phyloP scores from a whole-genome alignment of 2,888 invertebrate species.

The Lordiphosa fenestrarum region DNA sequence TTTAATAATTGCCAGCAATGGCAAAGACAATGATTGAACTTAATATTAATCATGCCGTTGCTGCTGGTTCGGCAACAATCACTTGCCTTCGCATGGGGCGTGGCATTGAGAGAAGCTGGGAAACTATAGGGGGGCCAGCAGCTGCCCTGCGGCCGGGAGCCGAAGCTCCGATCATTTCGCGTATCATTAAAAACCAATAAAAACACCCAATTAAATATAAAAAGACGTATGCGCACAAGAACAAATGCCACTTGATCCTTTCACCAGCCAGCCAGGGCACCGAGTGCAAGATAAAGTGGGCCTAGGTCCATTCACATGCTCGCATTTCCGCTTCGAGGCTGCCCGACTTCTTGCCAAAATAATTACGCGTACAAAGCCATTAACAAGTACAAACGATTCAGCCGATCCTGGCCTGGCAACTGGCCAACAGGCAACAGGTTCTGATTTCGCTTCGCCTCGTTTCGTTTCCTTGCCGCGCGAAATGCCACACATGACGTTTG shows the following conservation, averaged over 20 bases:
- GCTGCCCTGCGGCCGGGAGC: slow-evolving; percentile 53
- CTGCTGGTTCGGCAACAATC: slow-evolving; percentile 66
- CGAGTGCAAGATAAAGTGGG: slow-evolving; percentile 18
- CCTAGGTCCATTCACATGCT: slow-evolving; percentile 32
- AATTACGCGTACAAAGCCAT: slow-evolving; percentile 73
- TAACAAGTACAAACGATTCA: slow-evolving; percentile 73
- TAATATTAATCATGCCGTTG: slow-evolving; percentile 52
- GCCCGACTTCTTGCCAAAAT: slow-evolving; percentile 68
- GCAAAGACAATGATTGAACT: slow-evolving; percentile 66
- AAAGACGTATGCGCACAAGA: slow-evolving; percentile 45
- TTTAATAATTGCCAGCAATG: slow-evolving; percentile 47
- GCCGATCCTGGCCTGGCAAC: slow-evolving; percentile 42
- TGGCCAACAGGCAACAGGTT: slow-evolving; percentile 42
- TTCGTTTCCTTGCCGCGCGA: slow-evolving; percentile 35
- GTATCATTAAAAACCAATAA: slow-evolving; percentile 74
- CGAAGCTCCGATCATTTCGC: slow-evolving; percentile 68
- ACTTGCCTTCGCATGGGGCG: slow-evolving; percentile 54
- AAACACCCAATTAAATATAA: slow-evolving; percentile 74
- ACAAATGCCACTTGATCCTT: slow-evolving; percentile 74
- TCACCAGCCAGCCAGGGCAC: slow-evolving; percentile 42
- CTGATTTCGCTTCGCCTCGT: slow-evolving; percentile 29
- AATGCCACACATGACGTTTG: slow-evolving; percentile 70
- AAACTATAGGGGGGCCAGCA: slow-evolving; percentile 33
- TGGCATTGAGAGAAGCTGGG: slow-evolving; percentile 44
- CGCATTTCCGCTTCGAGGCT: slow-evolving; percentile 35